phyloP scores from a whole-genome alignment of 1,140 invertebrate genomes.

The Brachionus plicatilis region DNA sequence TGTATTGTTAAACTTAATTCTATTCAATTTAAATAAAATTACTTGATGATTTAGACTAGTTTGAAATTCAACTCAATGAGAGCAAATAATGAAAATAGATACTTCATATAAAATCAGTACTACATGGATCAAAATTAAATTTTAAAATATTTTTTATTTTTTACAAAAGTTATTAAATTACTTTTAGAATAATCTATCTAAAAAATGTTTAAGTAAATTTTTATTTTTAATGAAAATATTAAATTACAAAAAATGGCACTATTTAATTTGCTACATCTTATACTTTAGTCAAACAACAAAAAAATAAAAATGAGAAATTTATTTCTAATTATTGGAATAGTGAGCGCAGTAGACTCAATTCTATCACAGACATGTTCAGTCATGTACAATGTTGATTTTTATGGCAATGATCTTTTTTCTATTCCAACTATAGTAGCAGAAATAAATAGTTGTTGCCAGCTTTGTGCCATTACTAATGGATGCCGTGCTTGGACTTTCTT shows the following conservation, averaged over 20 bases:
- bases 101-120: no score
- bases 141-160: no score
- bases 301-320: neutral
- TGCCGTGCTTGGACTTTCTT: slow-evolving; percentile 2
- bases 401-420: neutral
- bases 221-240: no score
- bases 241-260: no score
- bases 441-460: neutral
- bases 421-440: neutral
- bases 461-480: neutral
- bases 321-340: neutral
- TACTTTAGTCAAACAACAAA: neutral
- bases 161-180: no score
- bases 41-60: no score
- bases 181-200: no score
- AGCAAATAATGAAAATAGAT: no score
- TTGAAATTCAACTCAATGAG: no score
- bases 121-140: neutral
- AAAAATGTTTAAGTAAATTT: no score
- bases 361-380: neutral
- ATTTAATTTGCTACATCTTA: neutral
- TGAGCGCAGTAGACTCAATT: neutral
- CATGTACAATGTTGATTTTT: neutral
- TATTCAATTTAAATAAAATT: no score
- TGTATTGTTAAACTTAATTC: no score